Evolutionary conservation across 1,140 invertebrate species (phyloP).

Genomic region (Papilio glaucus): DNA sequence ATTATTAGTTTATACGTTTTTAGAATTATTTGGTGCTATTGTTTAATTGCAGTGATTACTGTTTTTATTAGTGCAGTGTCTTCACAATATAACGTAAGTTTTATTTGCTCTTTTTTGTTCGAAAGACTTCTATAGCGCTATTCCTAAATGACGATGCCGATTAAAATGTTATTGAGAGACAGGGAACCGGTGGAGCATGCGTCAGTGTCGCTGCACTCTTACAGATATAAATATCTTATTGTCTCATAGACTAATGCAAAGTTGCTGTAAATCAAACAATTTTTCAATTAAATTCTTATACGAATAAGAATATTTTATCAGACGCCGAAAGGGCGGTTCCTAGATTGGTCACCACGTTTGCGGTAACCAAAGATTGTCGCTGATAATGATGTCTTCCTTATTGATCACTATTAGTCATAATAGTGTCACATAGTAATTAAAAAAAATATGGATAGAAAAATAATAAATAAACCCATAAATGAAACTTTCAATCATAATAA

Average conservation of each 20-base stretch:
- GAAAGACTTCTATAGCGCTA: slow-evolving; percentile 41
- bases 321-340: slow-evolving; percentile 54
- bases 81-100: slow-evolving; percentile 53
- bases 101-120: slow-evolving; percentile 33
- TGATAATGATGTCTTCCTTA: slow-evolving; percentile 28
- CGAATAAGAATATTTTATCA: slow-evolving; percentile 25
- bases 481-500: not conserved
- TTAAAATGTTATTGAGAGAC: slow-evolving; percentile 55
- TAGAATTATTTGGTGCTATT: slow-evolving; percentile 46
- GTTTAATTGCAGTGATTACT: slow-evolving; percentile 39
- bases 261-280: not conserved
- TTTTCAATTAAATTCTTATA: slow-evolving; percentile 29
- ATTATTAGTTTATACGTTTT: slow-evolving; percentile 47
- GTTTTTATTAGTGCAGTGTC: slow-evolving; percentile 35
- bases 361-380: slow-evolving; percentile 29
- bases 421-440: not conserved
- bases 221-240: slow-evolving; percentile 57
- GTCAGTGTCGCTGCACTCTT: slow-evolving; percentile 47
- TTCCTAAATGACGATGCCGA: slow-evolving; percentile 66
- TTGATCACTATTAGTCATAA: slow-evolving; percentile 27
- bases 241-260: slow-evolving; percentile 36
- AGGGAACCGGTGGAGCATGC: slow-evolving; percentile 48
- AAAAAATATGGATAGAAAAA: slow-evolving; percentile 3
- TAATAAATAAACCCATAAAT: too few relatives aligned
- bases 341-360: slow-evolving; percentile 45